A percentile compares a stretch with the other conserved stretches of the same genome.
Conservation (phyloP, 2,888 invertebrate genomes). For the Caenorhabditis angaria region DNA sequence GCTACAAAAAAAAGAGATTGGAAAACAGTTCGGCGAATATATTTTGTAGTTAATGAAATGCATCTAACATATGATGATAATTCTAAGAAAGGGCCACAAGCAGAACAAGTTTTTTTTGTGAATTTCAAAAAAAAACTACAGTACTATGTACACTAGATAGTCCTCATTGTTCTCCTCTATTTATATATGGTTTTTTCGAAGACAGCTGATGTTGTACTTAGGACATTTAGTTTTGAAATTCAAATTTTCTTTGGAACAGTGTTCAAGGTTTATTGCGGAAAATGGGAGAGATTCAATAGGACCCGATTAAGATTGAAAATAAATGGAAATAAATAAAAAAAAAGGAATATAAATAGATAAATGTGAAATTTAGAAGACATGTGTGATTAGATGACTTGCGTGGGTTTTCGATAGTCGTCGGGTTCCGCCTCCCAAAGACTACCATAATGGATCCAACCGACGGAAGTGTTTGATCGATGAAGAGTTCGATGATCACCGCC, state of each 20-base stretch:
- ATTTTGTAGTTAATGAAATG: too few relatives aligned
- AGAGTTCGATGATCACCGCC: constrained; percentile 21
- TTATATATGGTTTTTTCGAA: neutral
- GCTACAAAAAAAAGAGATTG: too few relatives aligned
- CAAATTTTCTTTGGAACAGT: neutral
- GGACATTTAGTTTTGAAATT: neutral
- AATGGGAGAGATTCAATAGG: neutral
- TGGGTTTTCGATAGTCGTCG: neutral
- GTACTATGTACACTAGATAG: too few relatives aligned
- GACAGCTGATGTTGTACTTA: neutral
- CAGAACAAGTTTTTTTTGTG: too few relatives aligned
- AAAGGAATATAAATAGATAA: too few relatives aligned
- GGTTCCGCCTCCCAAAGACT: constrained; percentile 39
- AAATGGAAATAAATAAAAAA: neutral
- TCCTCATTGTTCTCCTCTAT: too few relatives aligned
- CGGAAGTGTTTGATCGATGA: constrained; percentile 31
- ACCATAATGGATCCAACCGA: constrained; percentile 39
- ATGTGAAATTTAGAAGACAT: too few relatives aligned
- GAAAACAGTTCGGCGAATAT: too few relatives aligned
- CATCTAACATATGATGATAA: too few relatives aligned
- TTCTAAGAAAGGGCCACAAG: too few relatives aligned
- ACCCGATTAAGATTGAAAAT: too few relatives aligned
- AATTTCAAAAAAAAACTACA: too few relatives aligned
- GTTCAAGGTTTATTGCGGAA: neutral
- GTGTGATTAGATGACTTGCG: neutral